Evolutionary conservation across 2,888 invertebrate species (phyloP).

Genomic region (Fissipunctia ypsillon): DNA sequence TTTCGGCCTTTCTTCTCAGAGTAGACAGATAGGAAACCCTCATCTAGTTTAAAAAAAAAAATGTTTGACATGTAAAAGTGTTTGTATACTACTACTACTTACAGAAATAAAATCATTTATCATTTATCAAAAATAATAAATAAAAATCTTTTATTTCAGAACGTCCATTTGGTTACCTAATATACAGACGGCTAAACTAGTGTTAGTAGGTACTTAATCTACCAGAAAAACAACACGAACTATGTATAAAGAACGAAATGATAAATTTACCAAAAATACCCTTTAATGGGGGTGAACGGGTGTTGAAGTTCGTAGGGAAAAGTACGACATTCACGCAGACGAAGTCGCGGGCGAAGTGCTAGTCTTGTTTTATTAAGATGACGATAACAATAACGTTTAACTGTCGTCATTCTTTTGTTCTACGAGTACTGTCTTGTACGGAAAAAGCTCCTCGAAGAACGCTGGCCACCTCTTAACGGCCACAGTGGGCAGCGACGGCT

Average conservation of each 20-base stretch:
- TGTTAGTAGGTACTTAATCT: neutral
- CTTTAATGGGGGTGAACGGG: neutral
- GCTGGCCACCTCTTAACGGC: neutral
- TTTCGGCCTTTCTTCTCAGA: no score
- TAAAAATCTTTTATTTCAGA: neutral
- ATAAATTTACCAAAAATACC: no score
- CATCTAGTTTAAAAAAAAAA: no score
- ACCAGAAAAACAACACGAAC: neutral
- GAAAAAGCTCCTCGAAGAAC: neutral
- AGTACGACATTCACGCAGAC: no score
- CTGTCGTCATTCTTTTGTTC: neutral
- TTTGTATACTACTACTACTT: no score
- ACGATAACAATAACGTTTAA: neutral
- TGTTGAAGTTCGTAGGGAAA: neutral
- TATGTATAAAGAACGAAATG: neutral
- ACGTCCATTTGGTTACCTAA: neutral
- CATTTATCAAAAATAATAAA: neutral
- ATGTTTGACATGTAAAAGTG: no score
- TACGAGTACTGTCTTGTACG: neutral
- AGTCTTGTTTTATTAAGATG: neutral
- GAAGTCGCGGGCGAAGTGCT: neutral
- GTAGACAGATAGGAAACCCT: no score
- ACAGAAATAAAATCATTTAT: no score
- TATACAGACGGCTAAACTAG: neutral
- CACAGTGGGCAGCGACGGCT: neutral